These are phyloP conservation scores for Pundamilia nyererei DNA, from an alignment of 2,113 vertebrate genomes.

Conservation along the genomic window DNA sequence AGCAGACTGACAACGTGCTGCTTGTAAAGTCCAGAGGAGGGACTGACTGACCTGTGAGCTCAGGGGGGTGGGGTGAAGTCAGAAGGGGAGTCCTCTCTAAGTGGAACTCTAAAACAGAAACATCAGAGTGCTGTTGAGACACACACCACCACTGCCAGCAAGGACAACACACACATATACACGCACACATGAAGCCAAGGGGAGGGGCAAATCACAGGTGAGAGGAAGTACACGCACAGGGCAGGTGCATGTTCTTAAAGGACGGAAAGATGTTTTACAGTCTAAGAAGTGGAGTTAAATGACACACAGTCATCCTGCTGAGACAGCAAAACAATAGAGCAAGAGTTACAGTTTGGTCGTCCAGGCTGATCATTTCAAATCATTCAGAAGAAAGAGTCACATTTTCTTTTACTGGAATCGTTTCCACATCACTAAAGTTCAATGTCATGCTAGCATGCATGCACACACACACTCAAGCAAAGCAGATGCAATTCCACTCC, in stretches of 20 bases:
- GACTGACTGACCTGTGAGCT: slow-evolving; percentile 99
- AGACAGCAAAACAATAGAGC: background rate
- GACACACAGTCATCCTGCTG: background rate
- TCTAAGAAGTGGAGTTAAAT: background rate
- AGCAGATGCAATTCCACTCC: slow-evolving; percentile 35
- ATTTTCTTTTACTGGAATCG: background rate
- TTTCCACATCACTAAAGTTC: background rate
- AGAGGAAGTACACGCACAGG: background rate
- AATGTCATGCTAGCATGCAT: background rate
- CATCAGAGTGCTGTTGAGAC: slow-evolving; percentile 71
- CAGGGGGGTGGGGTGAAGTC: slow-evolving; percentile 99
- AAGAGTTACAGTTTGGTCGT: background rate
- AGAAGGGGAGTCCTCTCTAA: slow-evolving; percentile 99
- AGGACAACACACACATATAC: slow-evolving; percentile 11
- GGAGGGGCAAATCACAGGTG: background rate
- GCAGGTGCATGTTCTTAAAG: background rate
- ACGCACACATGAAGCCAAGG: too few relatives aligned
- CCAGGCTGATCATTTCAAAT: background rate
- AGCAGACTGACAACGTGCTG: slow-evolving; percentile 59
- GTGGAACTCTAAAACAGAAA: slow-evolving; percentile 99
- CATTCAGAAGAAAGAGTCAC: background rate
- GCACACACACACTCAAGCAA: background rate
- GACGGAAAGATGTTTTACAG: background rate
- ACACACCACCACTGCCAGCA: slow-evolving; percentile 27
- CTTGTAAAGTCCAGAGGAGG: slow-evolving; percentile 80